Conservation (phyloP, 2,797 vertebrate species). For the Catamblyrhynchus diadema region DNA sequence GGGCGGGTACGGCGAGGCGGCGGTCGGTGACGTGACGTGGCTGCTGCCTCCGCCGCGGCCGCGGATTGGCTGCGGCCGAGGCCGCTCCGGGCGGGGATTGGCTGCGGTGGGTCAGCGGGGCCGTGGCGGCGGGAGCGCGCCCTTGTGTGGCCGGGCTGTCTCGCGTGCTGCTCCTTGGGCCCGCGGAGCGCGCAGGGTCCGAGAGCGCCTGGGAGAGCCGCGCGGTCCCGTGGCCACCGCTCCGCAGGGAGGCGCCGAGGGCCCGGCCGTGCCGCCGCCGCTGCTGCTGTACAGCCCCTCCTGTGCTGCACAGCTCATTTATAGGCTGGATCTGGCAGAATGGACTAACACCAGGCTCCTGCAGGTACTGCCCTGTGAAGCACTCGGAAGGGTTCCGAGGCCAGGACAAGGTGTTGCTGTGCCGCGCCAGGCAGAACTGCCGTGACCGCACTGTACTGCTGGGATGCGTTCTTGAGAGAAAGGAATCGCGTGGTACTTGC, state of each 20-base stretch:
- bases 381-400: not conserved
- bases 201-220: too few species aligned
- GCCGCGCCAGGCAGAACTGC: not conserved
- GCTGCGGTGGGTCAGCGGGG: not conserved
- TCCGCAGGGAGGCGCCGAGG: not conserved
- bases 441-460: fast-evolving
- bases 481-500: fast-evolving
- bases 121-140: not conserved
- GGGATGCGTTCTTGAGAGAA: not conserved
- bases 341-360: fast-evolving
- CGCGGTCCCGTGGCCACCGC: fast-evolving
- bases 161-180: not conserved
- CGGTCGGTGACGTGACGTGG: not conserved
- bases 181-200: too few species aligned
- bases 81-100: not conserved
- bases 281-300: fast-evolving
- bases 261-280: not conserved
- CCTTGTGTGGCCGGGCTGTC: not conserved
- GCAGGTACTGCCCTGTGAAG: not conserved
- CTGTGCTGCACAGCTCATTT: fast-evolving
- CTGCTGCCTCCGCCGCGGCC: not conserved
- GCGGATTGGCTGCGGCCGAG: not conserved
- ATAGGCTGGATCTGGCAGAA: fast-evolving
- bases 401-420: not conserved
- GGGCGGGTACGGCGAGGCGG: not conserved